These are phyloP conservation scores for Chaetodon trifasciatus DNA, from an alignment of 2,797 vertebrate genomes.

Conservation along the genomic window DNA sequence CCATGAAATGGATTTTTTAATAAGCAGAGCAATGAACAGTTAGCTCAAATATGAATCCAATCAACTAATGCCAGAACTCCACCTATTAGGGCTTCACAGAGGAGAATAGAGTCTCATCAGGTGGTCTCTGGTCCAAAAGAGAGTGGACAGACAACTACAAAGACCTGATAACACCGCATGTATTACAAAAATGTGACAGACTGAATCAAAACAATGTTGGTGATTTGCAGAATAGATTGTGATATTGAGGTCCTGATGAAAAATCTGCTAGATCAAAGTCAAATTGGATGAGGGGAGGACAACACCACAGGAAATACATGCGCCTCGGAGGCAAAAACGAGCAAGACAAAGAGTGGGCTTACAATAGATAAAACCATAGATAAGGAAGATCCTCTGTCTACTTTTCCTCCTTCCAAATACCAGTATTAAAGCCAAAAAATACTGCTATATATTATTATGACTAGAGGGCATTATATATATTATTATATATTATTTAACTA, in stretches of 20 bases:
- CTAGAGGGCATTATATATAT: too few species aligned
- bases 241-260: constrained; percentile 44
- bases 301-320: constrained; percentile 36
- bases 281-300: constrained; percentile 33
- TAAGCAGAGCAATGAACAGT: constrained; percentile 77
- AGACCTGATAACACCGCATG: constrained; percentile 17
- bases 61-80: constrained; percentile 44
- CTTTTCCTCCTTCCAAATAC: not conserved
- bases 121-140: constrained; percentile 52
- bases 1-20: constrained; percentile 58
- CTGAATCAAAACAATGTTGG: constrained; percentile 51
- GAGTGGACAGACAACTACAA: constrained; percentile 50
- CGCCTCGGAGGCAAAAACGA: constrained; percentile 7
- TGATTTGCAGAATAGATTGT: constrained; percentile 31
- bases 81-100: constrained; percentile 36
- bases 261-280: constrained; percentile 54
- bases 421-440: not conserved
- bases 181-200: constrained; percentile 41
- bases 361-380: constrained; percentile 20
- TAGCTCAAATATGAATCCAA: constrained; percentile 45
- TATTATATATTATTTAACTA: not conserved
- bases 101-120: constrained; percentile 45
- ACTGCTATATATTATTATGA: too few species aligned
- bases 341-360: constrained; percentile 12
- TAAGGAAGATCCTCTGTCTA: not conserved